Percentiles rank a stretch among this genome's conserved stretches.
These are phyloP conservation scores for Mormyrus iriodes DNA, from an alignment of 2,113 vertebrate genomes.

Conservation along the genomic window DNA sequence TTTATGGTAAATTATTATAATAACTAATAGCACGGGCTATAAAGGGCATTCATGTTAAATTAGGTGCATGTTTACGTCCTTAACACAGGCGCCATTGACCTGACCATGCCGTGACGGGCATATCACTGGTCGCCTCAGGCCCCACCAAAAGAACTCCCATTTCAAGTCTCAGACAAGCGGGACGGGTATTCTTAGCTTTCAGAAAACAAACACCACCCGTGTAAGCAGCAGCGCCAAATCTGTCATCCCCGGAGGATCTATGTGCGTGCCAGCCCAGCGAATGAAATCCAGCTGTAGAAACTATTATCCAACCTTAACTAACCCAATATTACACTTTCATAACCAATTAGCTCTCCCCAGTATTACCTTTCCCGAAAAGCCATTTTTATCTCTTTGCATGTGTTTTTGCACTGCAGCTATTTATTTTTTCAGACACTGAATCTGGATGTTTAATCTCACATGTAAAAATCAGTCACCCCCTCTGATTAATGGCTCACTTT, in stretches of 20 bases:
- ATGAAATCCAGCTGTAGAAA: conserved; percentile 31
- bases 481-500: background rate
- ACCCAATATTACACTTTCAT: conserved; percentile 19
- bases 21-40: background rate
- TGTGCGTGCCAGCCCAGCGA: conserved; percentile 25
- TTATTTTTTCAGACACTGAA: background rate
- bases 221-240: conserved; percentile 26
- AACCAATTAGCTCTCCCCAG: background rate
- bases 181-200: conserved; percentile 26
- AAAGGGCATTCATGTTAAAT: background rate
- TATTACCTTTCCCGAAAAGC: background rate
- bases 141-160: background rate
- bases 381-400: background rate
- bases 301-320: conserved; percentile 24
- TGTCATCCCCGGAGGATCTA: conserved; percentile 17
- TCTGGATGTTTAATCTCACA: background rate
- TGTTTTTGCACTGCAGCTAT: background rate
- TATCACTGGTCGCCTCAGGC: background rate
- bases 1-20: background rate
- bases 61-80: background rate
- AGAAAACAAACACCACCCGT: conserved; percentile 5
- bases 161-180: background rate
- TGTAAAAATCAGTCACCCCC: background rate
- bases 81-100: background rate
- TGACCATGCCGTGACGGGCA: background rate